Base-by-base conservation (phyloP, 2,888 invertebrate genomes). In the Blera fallax region DNA sequence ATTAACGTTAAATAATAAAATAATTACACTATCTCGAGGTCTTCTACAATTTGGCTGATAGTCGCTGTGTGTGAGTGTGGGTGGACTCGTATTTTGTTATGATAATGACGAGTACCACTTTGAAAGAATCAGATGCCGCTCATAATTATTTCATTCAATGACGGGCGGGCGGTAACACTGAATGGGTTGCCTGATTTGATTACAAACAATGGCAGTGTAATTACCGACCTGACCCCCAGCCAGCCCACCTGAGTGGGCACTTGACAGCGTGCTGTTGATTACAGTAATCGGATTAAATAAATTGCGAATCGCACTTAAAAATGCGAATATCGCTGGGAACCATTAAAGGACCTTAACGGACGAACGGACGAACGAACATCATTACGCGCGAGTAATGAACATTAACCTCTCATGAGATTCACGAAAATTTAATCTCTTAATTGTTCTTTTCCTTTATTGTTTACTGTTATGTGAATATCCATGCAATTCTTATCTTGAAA, bases 351-450 rank as follows among this genome's bases (percentile, higher is more conserved):
- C 60, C 2, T 27, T n/a, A n/a, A n/a, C n/a, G n/a, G n/a, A n/a
- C n/a, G n/a, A n/a, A n/a, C n/a, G n/a, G n/a, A n/a, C n/a, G n/a
- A n/a, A n/a, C n/a, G n/a, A n/a, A n/a, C 73, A 79, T 73, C 83
- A 73, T 84, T 84, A 80, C 74, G 70, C 74, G 70, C 70, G 80
- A 74, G 70, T 84, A 84, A 74, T 80, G 80, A 80, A 56, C 80
- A 80, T 80, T 76, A 80, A 84, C 74, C 80, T 76, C 84, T 76
- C 84, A 74, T 79, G 84, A 84, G 84, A 84, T 84, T 80, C 74
- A 80, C 84, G 74, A 84, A 84, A 84, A 80, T 84, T 80, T 84
- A 84, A 84, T 84, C 84, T 84, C 84, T 80, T 84, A 84, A 84
- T 80, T 84, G 84, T 84, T 70, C 84, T 50, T 80, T 84, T 76